phyloP scores from a whole-genome alignment of 2,113 vertebrate species.

The Mystacornis crossleyi region DNA sequence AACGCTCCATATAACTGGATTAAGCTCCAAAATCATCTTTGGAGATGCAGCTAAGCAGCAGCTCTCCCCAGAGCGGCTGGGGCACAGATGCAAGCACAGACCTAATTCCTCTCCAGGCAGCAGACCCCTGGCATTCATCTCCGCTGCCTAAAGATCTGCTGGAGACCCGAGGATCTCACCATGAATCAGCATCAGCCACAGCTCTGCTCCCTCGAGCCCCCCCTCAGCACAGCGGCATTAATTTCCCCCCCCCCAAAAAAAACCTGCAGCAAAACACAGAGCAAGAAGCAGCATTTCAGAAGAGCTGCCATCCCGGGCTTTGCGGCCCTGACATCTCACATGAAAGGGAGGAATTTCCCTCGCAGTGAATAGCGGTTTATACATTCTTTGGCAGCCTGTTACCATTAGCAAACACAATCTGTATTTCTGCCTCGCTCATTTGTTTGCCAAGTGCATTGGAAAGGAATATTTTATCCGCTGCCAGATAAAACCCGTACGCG shows the following conservation, averaged over 20 bases:
- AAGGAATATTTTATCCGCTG: background rate
- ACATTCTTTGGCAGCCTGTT: background rate
- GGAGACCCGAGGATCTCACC: background rate
- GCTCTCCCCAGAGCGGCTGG: accelerated
- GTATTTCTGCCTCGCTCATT: conserved; percentile 14
- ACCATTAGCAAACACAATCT: background rate
- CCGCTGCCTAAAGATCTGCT: background rate
- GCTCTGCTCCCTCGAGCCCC: background rate
- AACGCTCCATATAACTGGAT: accelerated
- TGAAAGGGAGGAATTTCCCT: background rate
- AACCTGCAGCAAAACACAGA: background rate
- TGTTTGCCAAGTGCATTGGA: background rate
- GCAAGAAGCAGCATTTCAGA: background rate
- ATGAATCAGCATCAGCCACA: background rate
- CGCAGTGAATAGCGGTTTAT: background rate
- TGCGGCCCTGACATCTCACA: background rate
- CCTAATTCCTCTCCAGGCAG: accelerated
- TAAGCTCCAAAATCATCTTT: background rate
- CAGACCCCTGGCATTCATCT: background rate
- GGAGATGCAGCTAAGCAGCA: background rate
- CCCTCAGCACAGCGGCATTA: background rate
- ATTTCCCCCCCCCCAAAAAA: background rate
- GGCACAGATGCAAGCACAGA: background rate
- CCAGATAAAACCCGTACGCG: background rate
- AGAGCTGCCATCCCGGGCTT: background rate